Base-by-base conservation (phyloP, 2,888 invertebrate genomes). In the Gastracanthus pulcherrimus region DNA sequence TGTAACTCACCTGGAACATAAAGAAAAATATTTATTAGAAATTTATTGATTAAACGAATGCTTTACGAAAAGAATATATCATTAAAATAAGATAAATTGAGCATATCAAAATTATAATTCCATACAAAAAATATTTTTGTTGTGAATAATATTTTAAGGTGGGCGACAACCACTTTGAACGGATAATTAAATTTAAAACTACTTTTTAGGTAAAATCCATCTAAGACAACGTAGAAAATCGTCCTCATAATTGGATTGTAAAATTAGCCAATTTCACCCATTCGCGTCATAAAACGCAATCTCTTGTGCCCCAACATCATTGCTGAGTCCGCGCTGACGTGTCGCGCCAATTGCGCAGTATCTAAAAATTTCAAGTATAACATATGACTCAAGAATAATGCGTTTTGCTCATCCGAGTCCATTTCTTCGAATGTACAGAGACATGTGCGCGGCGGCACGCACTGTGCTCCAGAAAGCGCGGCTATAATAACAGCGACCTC, bases 1-100 rank as follows among this genome's bases (percentile, higher is more conserved):
- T 29, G 45, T 23, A 38, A 80, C 74, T 80, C 75, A 80, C 80
- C 75, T 80, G 51, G 3, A 75, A 80, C 69, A 75, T 4, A 75
- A 34, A 62, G 31, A 79, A 36, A 72, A 11, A 62, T 19, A 9
- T 36, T n/a, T 19, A 3, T 34, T 62, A 34, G 3, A 19, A n/a
- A n/a, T 31, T 16, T n/a, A 13, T n/a, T n/a, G n/a, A n/a, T n/a
- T n/a, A n/a, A n/a, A n/a, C n/a, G n/a, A n/a, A n/a, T n/a, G n/a
- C n/a, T n/a, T n/a, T n/a, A n/a, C n/a, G n/a, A n/a, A n/a, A n/a
- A n/a, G n/a, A n/a, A n/a, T n/a, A n/a, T n/a, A n/a, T n/a, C n/a
- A n/a, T n/a, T n/a, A n/a, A n/a, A n/a, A n/a, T n/a, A n/a, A n/a
- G n/a, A n/a, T n/a, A n/a, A n/a, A n/a, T n/a, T n/a, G n/a, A n/a